Conservation (phyloP, 2,113 vertebrate genomes). For the Atrichornis clamosus region DNA sequence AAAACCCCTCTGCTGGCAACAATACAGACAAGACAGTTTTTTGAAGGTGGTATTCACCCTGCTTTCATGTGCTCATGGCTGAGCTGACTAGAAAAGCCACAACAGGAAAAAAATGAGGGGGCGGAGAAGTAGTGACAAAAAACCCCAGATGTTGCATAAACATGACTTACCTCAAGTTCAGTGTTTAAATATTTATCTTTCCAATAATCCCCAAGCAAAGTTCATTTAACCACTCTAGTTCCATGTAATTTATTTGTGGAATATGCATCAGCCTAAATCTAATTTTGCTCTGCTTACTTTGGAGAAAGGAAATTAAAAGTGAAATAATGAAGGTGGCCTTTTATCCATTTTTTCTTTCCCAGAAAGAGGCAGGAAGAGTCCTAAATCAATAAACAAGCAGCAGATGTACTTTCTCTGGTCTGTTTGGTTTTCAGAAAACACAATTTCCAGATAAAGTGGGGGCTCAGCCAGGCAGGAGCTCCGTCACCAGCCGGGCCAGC, state of each 20-base stretch:
- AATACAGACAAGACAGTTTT: not conserved
- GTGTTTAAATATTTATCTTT: constrained; percentile 66
- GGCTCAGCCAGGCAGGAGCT: not conserved
- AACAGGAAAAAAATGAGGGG: not conserved
- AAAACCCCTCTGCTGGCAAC: not conserved
- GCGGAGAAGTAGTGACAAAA: not conserved
- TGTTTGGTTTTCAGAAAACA: not conserved
- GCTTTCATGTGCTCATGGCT: not conserved
- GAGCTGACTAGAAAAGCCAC: constrained; percentile 30
- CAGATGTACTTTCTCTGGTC: constrained; percentile 9
- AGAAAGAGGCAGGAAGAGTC: constrained; percentile 55
- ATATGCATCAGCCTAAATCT: constrained; percentile 35
- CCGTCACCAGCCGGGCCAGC: not conserved
- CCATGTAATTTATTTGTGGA: constrained; percentile 49
- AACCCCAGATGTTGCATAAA: constrained; percentile 12
- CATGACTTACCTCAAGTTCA: constrained; percentile 44
- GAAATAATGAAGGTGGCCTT: constrained; percentile 38
- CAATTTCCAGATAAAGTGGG: not conserved
- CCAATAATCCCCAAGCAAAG: constrained; percentile 53
- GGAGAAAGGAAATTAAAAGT: constrained; percentile 52
- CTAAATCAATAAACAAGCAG: constrained; percentile 58
- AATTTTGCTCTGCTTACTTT: constrained; percentile 61
- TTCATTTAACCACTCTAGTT: constrained; percentile 47
- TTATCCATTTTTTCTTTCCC: constrained; percentile 10
- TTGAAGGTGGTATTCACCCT: not conserved